phyloP scores from a whole-genome alignment of 2,113 vertebrate species.

The Sinocyclocheilus grahami region DNA sequence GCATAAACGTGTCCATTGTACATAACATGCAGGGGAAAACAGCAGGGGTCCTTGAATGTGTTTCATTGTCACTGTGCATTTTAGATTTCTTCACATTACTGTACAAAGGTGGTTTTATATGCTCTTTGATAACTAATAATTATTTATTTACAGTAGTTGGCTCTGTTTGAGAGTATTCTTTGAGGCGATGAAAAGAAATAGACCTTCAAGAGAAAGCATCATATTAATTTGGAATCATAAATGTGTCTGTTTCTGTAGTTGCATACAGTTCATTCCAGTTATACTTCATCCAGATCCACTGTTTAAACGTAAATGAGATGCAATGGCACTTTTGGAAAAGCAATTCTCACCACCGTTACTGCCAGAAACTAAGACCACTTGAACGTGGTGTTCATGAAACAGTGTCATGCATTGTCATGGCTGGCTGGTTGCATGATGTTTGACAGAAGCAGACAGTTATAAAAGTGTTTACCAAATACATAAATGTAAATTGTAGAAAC shows the following conservation, averaged over 20 bases:
- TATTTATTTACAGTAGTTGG: conserved; percentile 23
- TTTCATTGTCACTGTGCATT: not conserved
- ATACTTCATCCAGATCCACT: not conserved
- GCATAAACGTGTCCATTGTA: conserved; percentile 3
- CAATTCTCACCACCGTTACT: not conserved
- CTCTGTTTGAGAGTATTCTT: not conserved
- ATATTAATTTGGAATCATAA: conserved; percentile 1
- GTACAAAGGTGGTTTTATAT: not conserved
- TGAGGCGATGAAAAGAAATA: not conserved
- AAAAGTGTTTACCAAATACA: not conserved
- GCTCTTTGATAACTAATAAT: conserved; percentile 16
- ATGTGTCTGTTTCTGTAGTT: not conserved
- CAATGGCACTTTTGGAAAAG: not conserved
- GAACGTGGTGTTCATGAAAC: conserved; percentile 6
- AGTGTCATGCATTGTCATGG: not conserved
- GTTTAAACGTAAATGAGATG: not conserved
- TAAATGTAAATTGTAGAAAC: not conserved
- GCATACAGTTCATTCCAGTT: too few species aligned
- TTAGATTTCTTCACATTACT: not conserved
- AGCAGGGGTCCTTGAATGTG: conserved; percentile 9
- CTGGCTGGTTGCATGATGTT: not conserved
- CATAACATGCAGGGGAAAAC: not conserved
- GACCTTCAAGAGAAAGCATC: not conserved
- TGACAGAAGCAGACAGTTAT: conserved; percentile 21
- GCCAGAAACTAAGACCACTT: conserved; percentile 23